These are phyloP conservation scores for Okamejei kenojei DNA, from an alignment of 2,797 vertebrate species.

Conservation along the genomic window DNA sequence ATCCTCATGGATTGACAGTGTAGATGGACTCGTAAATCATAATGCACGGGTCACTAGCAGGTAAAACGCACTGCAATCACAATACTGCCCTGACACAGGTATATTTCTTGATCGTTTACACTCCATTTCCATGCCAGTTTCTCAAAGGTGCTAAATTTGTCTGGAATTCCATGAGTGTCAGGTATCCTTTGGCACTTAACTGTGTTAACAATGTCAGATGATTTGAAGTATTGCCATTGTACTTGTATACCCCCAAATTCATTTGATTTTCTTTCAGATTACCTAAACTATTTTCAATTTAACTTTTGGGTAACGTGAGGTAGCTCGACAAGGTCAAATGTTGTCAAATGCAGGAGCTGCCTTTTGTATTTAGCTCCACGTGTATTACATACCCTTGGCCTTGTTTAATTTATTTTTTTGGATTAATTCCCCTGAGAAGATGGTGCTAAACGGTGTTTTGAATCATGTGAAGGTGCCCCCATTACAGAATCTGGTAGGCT, in stretches of 20 bases:
- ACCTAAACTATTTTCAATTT: neutral
- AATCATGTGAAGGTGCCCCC: too few relatives aligned
- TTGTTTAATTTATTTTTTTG: neutral
- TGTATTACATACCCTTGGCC: neutral
- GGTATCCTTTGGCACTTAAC: neutral
- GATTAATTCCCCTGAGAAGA: too few relatives aligned
- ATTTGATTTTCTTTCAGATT: neutral
- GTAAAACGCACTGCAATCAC: slow-evolving; percentile 49
- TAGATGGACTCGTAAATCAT: slow-evolving; percentile 86
- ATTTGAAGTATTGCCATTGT: neutral
- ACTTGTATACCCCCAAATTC: neutral
- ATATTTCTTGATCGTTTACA: neutral
- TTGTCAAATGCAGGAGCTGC: neutral
- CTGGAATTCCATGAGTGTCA: neutral
- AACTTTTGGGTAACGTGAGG: neutral
- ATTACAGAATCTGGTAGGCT: too few relatives aligned
- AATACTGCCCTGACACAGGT: neutral
- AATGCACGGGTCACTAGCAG: slow-evolving; percentile 79
- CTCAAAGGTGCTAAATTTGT: neutral
- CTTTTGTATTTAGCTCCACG: neutral
- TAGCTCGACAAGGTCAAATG: neutral
- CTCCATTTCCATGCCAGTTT: neutral
- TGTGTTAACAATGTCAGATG: neutral
- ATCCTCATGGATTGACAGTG: slow-evolving; percentile 86
- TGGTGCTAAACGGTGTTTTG: too few relatives aligned